Conservation (phyloP, 2,888 invertebrate genomes). For the Tenodera sinensis region DNA sequence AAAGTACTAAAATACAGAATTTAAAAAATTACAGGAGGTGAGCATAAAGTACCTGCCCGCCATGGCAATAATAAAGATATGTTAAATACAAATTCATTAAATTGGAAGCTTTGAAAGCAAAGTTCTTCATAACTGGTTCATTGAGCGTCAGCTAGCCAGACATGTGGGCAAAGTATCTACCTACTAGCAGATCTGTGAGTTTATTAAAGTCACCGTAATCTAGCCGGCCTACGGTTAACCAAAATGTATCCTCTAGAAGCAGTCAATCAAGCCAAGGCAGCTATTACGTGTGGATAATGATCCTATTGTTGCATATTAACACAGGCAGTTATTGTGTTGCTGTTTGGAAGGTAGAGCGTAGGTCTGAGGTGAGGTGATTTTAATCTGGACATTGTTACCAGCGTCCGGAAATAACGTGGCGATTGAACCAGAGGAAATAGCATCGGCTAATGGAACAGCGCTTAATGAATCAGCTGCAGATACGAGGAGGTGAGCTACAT, state of each 20-base stretch:
- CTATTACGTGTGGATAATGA: not conserved
- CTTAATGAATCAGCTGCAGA: not conserved
- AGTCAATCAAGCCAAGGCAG: not conserved
- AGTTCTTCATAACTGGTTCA: too few species aligned
- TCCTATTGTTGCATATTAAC: not conserved
- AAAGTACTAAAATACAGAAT: too few species aligned
- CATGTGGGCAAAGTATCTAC: too few species aligned
- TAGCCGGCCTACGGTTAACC: not conserved
- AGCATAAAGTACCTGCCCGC: too few species aligned
- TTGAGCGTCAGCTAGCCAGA: too few species aligned
- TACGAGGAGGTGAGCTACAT: not conserved
- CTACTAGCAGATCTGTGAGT: too few species aligned
- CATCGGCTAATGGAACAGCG: not conserved
- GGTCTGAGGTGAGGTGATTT: not conserved
- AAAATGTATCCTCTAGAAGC: not conserved
- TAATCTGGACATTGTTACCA: not conserved
- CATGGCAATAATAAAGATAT: too few species aligned
- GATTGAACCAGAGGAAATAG: not conserved
- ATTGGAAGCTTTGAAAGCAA: too few species aligned
- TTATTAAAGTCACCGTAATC: too few species aligned
- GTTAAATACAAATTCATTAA: too few species aligned
- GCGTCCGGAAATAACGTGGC: not conserved
- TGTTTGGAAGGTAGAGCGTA: not conserved
- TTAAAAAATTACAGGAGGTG: too few species aligned
- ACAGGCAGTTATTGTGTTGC: not conserved